Percentiles rank a stretch among this genome's conserved stretches.
These are phyloP conservation scores for Bubo bubo DNA, from an alignment of 2,113 vertebrate species.

Conservation along the genomic window DNA sequence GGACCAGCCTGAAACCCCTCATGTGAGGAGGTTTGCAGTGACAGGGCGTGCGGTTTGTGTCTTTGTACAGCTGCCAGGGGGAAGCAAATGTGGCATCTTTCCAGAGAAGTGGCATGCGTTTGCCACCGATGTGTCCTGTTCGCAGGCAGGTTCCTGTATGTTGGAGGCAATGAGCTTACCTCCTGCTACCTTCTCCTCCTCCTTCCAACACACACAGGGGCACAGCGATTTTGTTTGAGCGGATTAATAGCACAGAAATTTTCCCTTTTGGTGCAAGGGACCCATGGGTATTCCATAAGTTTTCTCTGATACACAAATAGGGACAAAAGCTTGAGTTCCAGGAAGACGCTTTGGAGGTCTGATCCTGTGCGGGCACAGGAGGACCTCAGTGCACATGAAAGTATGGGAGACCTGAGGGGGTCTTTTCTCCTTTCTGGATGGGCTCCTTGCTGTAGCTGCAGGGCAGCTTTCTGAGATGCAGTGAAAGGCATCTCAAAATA, in stretches of 20 bases:
- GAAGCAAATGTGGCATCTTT: background rate
- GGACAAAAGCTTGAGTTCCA: background rate
- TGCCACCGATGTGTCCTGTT: fast-evolving
- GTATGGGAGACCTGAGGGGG: background rate
- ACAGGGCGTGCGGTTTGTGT: background rate
- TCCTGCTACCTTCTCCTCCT: background rate
- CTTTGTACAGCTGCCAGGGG: background rate
- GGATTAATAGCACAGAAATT: background rate
- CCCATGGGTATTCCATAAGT: fast-evolving
- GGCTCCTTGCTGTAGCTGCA: background rate
- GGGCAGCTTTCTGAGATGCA: background rate
- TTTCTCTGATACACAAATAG: background rate
- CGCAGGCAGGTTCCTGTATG: background rate
- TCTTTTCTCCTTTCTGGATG: background rate
- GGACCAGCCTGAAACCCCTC: background rate
- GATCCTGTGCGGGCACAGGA: background rate
- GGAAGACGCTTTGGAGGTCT: fast-evolving
- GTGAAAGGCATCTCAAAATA: background rate
- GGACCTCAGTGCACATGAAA: background rate
- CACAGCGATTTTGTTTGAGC: background rate
- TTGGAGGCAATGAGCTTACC: background rate
- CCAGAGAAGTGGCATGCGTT: background rate
- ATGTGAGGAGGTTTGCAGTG: background rate
- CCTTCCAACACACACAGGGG: fast-evolving
- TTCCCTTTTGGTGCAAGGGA: background rate